Percentiles rank a stretch among this genome's conserved stretches.
Conservation (phyloP, 2,797 vertebrate genomes). For the Sebastes nivosus region DNA sequence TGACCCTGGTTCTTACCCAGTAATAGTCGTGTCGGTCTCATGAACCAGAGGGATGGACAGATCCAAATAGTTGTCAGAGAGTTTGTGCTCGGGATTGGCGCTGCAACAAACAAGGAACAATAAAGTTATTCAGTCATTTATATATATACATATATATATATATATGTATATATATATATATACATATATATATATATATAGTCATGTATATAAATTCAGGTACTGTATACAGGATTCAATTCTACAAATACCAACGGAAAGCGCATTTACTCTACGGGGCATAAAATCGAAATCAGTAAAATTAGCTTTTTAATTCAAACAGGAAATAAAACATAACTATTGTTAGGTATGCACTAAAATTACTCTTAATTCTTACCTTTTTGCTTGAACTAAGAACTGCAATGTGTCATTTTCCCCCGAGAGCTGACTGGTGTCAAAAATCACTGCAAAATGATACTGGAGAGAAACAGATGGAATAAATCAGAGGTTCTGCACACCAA, state of each 20-base stretch:
- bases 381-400: conserved; percentile 90
- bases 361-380: conserved; percentile 83
- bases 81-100: conserved; percentile 90
- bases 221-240: neutral
- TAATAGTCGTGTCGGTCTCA: conserved; percentile 94
- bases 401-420: conserved; percentile 91
- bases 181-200: too few relatives aligned
- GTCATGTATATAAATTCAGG: neutral
- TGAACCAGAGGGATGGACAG: conserved; percentile 90
- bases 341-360: neutral
- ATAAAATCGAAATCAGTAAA: neutral
- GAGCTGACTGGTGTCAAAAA: conserved; percentile 95
- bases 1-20: conserved; percentile 82
- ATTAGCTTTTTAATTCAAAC: neutral
- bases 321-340: neutral
- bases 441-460: conserved; percentile 94
- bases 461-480: conserved; percentile 38
- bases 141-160: too few relatives aligned
- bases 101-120: conserved; percentile 71
- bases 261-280: neutral
- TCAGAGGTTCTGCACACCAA: neutral
- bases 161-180: too few relatives aligned
- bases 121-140: neutral
- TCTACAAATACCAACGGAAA: neutral
- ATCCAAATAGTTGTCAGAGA: conserved; percentile 89